These are phyloP conservation scores for Allenopithecus nigroviridis DNA, from an alignment of 2,797 vertebrate species.

Conservation along the genomic window DNA sequence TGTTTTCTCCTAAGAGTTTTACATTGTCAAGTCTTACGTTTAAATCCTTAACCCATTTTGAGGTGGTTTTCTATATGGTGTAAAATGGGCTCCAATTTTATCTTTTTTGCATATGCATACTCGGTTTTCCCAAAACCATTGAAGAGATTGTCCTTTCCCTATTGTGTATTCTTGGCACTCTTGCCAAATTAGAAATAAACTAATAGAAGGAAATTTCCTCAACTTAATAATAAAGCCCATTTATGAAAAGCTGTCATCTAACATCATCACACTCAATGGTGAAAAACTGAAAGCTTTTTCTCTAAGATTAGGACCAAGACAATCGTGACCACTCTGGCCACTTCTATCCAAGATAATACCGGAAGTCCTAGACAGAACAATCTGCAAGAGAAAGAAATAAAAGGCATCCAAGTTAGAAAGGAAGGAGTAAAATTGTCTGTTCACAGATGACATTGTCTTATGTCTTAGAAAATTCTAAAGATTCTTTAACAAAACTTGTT, in stretches of 20 bases:
- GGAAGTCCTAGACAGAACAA: neutral
- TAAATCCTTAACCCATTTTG: neutral
- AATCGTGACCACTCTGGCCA: neutral
- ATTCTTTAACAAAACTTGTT: neutral
- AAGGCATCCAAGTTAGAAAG: neutral
- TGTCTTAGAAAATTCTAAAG: neutral
- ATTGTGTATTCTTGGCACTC: neutral
- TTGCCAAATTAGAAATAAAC: neutral
- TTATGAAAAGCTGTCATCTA: neutral
- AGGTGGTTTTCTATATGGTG: neutral
- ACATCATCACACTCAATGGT: neutral
- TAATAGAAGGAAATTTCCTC: neutral
- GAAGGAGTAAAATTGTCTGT: neutral
- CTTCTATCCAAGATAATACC: neutral
- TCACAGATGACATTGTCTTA: neutral
- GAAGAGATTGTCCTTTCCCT: neutral
- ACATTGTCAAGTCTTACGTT: neutral
- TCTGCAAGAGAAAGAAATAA: neutral
- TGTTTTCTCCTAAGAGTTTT: neutral
- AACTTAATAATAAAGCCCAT: neutral
- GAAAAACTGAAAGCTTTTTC: neutral
- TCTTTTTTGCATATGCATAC: neutral
- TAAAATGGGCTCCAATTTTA: neutral
- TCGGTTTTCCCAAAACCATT: neutral
- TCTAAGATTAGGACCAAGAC: neutral